These are phyloP conservation scores for Scolopax rusticola DNA, from an alignment of 2,797 vertebrate genomes.

Conservation along the genomic window DNA sequence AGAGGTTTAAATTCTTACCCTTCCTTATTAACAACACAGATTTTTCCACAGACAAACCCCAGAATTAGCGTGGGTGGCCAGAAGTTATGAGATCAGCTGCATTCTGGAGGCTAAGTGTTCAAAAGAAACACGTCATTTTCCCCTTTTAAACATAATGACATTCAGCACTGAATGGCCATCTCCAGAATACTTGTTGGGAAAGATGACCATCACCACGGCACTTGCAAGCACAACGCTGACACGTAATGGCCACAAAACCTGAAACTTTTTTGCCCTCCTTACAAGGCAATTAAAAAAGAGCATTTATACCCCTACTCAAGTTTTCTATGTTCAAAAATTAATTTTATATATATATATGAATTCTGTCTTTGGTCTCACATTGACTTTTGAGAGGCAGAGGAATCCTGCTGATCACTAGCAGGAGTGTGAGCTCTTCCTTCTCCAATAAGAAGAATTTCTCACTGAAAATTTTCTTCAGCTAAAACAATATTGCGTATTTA, in stretches of 20 bases:
- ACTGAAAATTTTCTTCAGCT: background rate
- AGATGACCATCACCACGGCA: background rate
- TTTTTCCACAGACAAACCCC: background rate
- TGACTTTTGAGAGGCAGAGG: background rate
- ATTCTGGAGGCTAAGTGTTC: background rate
- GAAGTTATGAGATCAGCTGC: background rate
- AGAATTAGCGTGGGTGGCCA: background rate
- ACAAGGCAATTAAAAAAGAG: background rate
- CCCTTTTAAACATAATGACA: background rate
- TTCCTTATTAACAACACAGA: background rate
- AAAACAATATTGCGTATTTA: background rate
- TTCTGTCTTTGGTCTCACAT: background rate
- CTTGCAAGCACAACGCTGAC: background rate
- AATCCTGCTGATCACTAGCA: background rate
- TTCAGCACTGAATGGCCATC: background rate
- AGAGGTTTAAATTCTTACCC: background rate
- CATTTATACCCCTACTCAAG: background rate
- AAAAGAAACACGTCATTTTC: background rate
- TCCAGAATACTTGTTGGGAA: no score
- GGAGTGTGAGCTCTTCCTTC: background rate
- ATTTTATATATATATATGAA: background rate
- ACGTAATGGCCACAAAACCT: background rate
- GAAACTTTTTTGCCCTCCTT: accelerated
- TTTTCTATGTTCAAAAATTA: background rate
- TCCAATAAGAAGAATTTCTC: background rate